Evolutionary conservation across 1,140 invertebrate species (phyloP).

Genomic region (Drosophila nigromelanica): DNA sequence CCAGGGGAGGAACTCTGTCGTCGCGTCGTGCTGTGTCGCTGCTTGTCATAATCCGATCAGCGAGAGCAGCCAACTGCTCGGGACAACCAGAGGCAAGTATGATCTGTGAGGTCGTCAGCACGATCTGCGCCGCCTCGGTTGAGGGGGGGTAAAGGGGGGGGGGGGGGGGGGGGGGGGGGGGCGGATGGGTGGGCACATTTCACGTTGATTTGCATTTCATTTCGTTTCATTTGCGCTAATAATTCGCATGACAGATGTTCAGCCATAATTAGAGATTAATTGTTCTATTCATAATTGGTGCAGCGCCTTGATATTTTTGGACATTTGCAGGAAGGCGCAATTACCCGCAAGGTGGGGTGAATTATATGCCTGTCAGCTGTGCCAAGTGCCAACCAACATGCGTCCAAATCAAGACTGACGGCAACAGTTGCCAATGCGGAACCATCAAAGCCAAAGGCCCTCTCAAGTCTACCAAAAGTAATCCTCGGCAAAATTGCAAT

Average conservation of each 20-base stretch:
- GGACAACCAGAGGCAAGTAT: conserved; percentile 18
- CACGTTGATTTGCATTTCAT: conserved; percentile 68
- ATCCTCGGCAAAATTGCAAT: not conserved
- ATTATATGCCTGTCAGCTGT: conserved; percentile 14
- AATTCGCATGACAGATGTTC: conserved; percentile 80
- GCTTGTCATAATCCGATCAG: conserved; percentile 80
- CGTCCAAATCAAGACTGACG: conserved; percentile 50
- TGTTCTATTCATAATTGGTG: conserved; percentile 81
- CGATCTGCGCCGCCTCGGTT: conserved; percentile 12
- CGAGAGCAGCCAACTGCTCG: conserved; percentile 22
- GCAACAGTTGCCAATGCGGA: conserved; percentile 71
- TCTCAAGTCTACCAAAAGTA: conserved; percentile 8
- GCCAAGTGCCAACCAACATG: conserved; percentile 13
- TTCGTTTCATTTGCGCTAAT: conserved; percentile 54
- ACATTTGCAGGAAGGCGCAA: conserved; percentile 59
- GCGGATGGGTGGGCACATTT: not conserved
- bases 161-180: not conserved
- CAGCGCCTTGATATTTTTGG: conserved; percentile 71
- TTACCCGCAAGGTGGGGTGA: conserved; percentile 51
- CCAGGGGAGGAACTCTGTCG: not conserved
- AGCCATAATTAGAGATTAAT: conserved; percentile 82
- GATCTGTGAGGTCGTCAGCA: conserved; percentile 66
- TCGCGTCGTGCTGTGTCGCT: conserved; percentile 55
- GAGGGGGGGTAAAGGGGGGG: not conserved
- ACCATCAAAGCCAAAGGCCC: conserved; percentile 44